Evolutionary conservation across 2,888 invertebrate species (phyloP).

Genomic region (Cheilosia soror): DNA sequence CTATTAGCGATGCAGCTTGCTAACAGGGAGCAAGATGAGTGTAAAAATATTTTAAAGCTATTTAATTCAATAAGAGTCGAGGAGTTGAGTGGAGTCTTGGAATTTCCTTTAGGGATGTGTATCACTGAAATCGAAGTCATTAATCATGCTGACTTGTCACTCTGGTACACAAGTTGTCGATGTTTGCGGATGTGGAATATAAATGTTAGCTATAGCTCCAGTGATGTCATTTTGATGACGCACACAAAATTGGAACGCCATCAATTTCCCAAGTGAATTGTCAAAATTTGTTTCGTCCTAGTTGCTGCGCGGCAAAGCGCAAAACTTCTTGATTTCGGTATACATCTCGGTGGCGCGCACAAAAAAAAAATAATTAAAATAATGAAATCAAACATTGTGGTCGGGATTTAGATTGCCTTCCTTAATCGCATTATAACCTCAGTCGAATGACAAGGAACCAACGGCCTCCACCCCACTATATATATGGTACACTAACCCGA

Average conservation of each 20-base stretch:
- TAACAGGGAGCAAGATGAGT: constrained; percentile 30
- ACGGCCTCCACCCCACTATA: constrained; percentile 45
- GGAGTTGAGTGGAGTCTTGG: constrained; percentile 20
- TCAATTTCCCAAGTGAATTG: constrained; percentile 20
- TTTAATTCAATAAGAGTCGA: constrained; percentile 71
- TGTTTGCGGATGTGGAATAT: constrained; percentile 22
- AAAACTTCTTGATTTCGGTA: constrained; percentile 42
- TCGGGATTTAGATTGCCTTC: constrained; percentile 68
- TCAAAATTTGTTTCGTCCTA: constrained; percentile 45
- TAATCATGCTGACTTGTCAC: constrained; percentile 71
- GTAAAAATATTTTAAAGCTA: constrained; percentile 48
- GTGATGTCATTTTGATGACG: constrained; percentile 63
- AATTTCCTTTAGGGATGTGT: constrained; percentile 37
- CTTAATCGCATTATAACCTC: constrained; percentile 68
- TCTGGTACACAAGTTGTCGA: constrained; percentile 37
- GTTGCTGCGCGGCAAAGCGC: constrained; percentile 47
- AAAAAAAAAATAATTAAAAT: constrained; percentile 68
- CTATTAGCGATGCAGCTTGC: constrained; percentile 70
- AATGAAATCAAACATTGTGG: constrained; percentile 67
- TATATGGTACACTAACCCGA: no score
- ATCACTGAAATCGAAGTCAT: constrained; percentile 63
- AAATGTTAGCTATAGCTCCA: constrained; percentile 37
- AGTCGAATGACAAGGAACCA: constrained; percentile 49
- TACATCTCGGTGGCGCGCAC: constrained; percentile 1
- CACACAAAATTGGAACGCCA: constrained; percentile 27